Conservation (phyloP, 2,113 vertebrate species). For the Cygnus atratus region DNA sequence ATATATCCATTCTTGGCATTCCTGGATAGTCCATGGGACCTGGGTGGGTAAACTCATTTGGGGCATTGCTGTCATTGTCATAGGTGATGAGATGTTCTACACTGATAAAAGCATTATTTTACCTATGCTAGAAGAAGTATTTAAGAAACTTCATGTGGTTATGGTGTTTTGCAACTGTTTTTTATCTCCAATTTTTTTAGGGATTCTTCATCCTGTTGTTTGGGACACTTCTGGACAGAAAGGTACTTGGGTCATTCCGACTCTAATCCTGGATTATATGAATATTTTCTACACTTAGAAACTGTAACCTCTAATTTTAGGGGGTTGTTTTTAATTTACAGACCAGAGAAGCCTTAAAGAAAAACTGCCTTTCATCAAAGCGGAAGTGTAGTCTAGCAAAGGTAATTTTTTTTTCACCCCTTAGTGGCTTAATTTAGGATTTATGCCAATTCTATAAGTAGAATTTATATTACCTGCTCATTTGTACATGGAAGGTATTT, state of each 20-base stretch:
- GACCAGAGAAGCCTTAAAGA: slow-evolving; percentile 75
- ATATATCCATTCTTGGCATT: background rate
- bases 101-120: background rate
- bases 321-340: slow-evolving; percentile 16
- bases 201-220: slow-evolving; percentile 79
- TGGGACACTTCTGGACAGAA: slow-evolving; percentile 78
- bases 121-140: background rate
- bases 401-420: background rate
- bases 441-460: background rate
- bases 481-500: background rate
- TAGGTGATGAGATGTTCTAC: background rate
- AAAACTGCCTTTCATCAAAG: slow-evolving; percentile 55
- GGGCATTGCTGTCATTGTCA: background rate
- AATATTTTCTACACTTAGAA: background rate
- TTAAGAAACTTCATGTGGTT: background rate
- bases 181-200: slow-evolving; percentile 48
- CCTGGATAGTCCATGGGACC: accelerated
- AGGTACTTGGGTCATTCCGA: slow-evolving; percentile 61
- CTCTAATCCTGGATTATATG: background rate
- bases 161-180: background rate
- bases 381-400: slow-evolving; percentile 38
- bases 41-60: background rate
- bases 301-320: background rate
- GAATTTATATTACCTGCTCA: background rate
- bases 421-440: background rate